Evolutionary conservation across 1,140 invertebrate genomes (phyloP).

Genomic region (Atta cephalotes): DNA sequence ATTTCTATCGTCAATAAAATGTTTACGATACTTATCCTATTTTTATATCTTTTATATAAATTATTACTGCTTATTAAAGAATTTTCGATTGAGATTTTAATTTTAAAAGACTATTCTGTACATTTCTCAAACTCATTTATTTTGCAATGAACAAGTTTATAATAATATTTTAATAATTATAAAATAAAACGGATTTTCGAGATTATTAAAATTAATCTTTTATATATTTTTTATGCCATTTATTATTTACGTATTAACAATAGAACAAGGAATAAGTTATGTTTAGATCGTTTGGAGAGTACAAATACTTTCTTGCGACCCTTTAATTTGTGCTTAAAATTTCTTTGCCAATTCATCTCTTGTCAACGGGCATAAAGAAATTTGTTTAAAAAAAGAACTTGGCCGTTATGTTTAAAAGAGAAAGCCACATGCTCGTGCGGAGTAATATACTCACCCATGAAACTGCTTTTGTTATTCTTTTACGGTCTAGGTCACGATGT

Average conservation of each 20-base stretch:
- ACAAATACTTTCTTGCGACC: not conserved
- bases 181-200: not conserved
- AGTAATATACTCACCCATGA: constrained; percentile 52
- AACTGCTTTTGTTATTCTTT: constrained; percentile 69
- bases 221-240: not conserved
- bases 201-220: not conserved
- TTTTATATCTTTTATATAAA: not conserved
- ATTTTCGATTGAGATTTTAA: not conserved
- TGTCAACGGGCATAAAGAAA: not conserved
- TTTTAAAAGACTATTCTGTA: not conserved
- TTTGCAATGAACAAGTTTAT: not conserved
- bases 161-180: not conserved
- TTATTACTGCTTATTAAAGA: not conserved
- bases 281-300: not conserved
- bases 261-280: not conserved
- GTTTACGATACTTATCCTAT: not conserved
- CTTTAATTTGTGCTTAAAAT: not conserved
- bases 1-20: constrained; percentile 30
- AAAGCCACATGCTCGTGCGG: constrained; percentile 61
- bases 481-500: constrained; percentile 80
- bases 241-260: not conserved
- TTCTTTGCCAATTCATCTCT: constrained; percentile 7
- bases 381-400: not conserved
- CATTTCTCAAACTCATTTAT: not conserved
- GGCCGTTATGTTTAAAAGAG: constrained; percentile 65